Base-by-base conservation (phyloP, 2,888 invertebrate genomes). In the Drosophila subsilvestris region DNA sequence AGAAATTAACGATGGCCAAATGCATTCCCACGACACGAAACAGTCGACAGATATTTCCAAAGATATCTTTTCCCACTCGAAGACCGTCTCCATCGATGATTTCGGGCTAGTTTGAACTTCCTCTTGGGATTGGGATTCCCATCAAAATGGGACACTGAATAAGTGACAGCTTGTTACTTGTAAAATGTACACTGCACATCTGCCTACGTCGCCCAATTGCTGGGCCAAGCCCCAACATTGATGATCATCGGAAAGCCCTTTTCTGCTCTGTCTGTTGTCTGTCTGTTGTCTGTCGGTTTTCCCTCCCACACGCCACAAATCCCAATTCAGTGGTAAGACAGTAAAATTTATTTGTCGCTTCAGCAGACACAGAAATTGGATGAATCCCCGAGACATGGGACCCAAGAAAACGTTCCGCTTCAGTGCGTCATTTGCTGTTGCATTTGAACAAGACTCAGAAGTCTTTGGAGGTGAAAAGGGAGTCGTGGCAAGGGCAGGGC, bases 271-370 rank as follows among this genome's bases (percentile, higher is more conserved):
- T 69, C 86, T 76, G 65, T 78, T 71, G 75, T 29, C 58, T 14
- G 37, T 14, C 10, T 32, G 10, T 12, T 32, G 10, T 2, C 20
- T 20, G 20, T 20, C 2, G 1, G 20, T 57, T 61, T 61, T 27
- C 9, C 29, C 1, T 2, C 5, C 42, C 66, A 56, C 72, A 57
- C n/a, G 6, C n/a, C 37, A 37, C 37, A 12, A 32, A 18, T 20
- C 45, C 57, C 51, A 68, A 42, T 60, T 60, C 42, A 32, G 32
- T 27, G 37, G 70, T 78, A 73, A 75, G 70, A 62, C 73, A 27
- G 18, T 71, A 72, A 68, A 74, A 67, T 69, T 82, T 82, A 83
- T 83, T 87, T 83, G 85, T 87, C 83, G 87, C 87, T 85, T 87
- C 74, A 79, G 50, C 83, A 72, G 66, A 48, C 85, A 84, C 75